Evolutionary conservation across 2,888 invertebrate species (phyloP), one percentile per base, ranked within the genome.

Genomic region (Panorpa germanica): DNA sequence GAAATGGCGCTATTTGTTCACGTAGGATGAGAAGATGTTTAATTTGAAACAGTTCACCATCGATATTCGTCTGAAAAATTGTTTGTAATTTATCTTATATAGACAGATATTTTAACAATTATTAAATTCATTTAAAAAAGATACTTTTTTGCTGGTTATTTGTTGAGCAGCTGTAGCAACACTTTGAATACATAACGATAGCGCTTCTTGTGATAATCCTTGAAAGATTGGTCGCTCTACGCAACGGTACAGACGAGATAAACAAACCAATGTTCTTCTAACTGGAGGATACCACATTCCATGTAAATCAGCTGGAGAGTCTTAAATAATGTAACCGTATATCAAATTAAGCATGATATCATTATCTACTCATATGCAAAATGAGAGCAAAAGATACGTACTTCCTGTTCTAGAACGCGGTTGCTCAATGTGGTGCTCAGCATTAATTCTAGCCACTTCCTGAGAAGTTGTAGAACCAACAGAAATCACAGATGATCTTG

Each of bases 281-380:
- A 98, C 93, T 0, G 90, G 93, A 0, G 98, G 98, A 55, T 96
- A 98, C 98, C 98, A 98, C 91, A 98, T 91, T 15, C 96, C 98
- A 55, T 96, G 96, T 18, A 96, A 61, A 60, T 98, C 96, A 1
- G 95, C 90, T 0, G 91, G 86, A 0, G 86, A 85, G 46, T 74
- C 74, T 49, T 52, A 5, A 15, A 9, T 16, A 27, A 27, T 12
- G 9, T 15, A 16, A 7, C 6, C 12, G 7, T 14, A n/a, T 5
- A 35, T 16, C 16, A 29, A 34, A 10, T 13, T 19, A 15, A 14
- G 23, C 28, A 14, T 20, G 18, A 9, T 20, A 13, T 4, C 10
- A 16, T 25, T 25, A 10, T 7, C 12, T 8, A 25, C 10, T 10
- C 25, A 25, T 25, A 10, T 6, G 6, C n/a, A 8, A 25, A 11